A percentile compares a stretch with the other conserved stretches of the same genome.
phyloP scores from a whole-genome alignment of 2,797 vertebrate species.

The Balearica regulorum region DNA sequence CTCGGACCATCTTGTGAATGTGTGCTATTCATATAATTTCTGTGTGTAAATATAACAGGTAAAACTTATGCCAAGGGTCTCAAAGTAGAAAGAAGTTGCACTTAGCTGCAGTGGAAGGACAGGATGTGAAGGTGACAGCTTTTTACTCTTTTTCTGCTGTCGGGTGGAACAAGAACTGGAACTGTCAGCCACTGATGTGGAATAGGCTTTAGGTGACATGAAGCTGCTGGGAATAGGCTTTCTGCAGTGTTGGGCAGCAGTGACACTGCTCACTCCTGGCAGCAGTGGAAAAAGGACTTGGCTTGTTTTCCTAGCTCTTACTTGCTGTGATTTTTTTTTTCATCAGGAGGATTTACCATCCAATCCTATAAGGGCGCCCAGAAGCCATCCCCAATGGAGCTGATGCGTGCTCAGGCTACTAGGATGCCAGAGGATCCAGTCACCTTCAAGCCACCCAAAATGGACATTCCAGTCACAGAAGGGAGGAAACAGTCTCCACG shows the following conservation, averaged over 20 bases:
- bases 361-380: constrained; percentile 88
- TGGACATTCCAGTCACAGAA: constrained; percentile 85
- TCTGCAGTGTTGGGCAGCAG: neutral
- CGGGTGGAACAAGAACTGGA: neutral
- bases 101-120: neutral
- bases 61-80: neutral
- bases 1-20: neutral
- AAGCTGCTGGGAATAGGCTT: neutral
- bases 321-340: neutral
- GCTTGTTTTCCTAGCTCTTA: neutral
- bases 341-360: constrained; percentile 84
- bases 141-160: neutral
- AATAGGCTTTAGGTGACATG: neutral
- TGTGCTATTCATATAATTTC: neutral
- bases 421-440: constrained; percentile 76
- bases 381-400: constrained; percentile 92
- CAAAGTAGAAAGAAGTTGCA: neutral
- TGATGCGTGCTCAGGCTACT: constrained; percentile 86
- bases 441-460: constrained; percentile 81
- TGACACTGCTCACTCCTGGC: neutral
- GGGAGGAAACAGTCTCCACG: constrained; percentile 75
- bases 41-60: neutral
- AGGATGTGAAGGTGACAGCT: neutral
- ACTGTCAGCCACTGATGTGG: neutral
- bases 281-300: neutral